Conservation (phyloP, 2,113 vertebrate species). For the Indicator indicator region DNA sequence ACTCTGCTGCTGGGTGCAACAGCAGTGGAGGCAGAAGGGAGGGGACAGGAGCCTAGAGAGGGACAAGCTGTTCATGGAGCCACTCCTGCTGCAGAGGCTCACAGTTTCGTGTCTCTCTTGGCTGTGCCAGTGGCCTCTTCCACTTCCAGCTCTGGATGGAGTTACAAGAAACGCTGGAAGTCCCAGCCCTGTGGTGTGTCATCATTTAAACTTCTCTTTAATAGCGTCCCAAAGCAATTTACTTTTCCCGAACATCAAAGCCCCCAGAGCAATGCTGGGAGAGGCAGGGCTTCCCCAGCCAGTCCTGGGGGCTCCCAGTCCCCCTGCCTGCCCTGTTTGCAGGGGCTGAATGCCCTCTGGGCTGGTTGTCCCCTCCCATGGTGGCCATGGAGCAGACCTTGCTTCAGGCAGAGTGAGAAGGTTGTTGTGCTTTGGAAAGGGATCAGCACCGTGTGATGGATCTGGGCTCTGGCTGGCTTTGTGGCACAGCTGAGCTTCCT, state of each 20-base stretch:
- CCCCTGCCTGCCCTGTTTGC: accelerated
- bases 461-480: background rate
- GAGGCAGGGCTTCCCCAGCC: background rate
- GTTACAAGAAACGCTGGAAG: background rate
- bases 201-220: conserved; percentile 3
- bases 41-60: background rate
- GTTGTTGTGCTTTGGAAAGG: background rate
- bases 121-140: conserved; percentile 17
- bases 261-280: background rate
- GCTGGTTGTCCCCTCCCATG: background rate
- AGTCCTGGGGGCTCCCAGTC: accelerated
- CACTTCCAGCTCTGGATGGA: conserved; percentile 5
- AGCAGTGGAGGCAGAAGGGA: background rate
- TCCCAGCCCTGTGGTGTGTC: conserved; percentile 19
- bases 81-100: background rate
- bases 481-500: background rate
- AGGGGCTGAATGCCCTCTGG: background rate
- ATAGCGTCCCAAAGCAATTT: background rate
- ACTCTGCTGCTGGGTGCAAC: background rate
- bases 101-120: background rate
- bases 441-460: background rate
- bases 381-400: background rate
- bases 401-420: background rate
- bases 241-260: background rate
- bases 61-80: background rate